Base-by-base conservation (phyloP, 1,140 invertebrate genomes). In the Ceratina calcarata region DNA sequence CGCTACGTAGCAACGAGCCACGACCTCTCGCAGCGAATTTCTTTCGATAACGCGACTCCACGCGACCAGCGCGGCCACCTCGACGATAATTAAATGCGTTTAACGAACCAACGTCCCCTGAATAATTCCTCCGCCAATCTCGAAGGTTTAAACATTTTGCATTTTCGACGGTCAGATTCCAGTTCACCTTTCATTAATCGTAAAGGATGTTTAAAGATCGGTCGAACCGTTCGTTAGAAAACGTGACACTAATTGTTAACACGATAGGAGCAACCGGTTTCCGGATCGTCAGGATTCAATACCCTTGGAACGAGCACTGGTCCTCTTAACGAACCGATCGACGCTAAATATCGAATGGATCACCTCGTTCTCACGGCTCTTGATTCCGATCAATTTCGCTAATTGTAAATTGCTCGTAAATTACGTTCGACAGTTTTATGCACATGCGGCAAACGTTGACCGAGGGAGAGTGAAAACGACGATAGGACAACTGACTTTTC, bases 41-140 rank as follows among this genome's bases (percentile, higher is more conserved):
- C 61, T 62, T n/a, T 58, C 55, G 81, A 86, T 80, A 86, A 89
- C 87, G 85, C 87, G 85, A 82, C 70, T 51, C 16, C 18, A 45
- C 22, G 20, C 20, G n/a, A 16, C 20, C 12, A 3, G 45, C 22
- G 15, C 20, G n/a, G 15, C 20, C 37, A 45, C 37, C 37, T 45
- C 37, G 37, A 45, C 37, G 37, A 45, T 45, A 45, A 45, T 45
- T 45, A 45, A 45, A 3, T 10, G 37, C 37, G 37, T 45, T 45
- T 8, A 18, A 45, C 32, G 32, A 20, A 32, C 32, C 27, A 22
- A 20, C 2, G 0, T 3, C n/a, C 32, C 13, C 27, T 24, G 12
- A 61, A 61, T 45, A 37, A 20, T 22, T 51, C 32, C 20, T 15
- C 49, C 49, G 37, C n/a, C 32, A 20, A 55, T 68, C 49, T 22